Conservation (phyloP, 2,888 invertebrate species). For the Eurytoma californica region DNA sequence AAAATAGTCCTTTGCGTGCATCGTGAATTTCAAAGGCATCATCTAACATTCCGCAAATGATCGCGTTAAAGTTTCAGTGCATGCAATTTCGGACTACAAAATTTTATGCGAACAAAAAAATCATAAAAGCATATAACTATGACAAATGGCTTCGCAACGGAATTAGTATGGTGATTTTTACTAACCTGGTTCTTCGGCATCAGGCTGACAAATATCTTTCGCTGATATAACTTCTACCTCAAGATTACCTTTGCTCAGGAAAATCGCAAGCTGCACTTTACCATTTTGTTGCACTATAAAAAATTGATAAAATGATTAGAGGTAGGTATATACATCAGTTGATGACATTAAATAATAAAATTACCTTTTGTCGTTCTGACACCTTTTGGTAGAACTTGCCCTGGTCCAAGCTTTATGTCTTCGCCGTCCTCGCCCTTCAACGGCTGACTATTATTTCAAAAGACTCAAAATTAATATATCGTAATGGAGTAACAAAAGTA, state of each 20-base stretch:
- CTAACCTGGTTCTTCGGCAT: slow-evolving; percentile 82
- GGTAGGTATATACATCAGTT: background rate
- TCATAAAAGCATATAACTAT: background rate
- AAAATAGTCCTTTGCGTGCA: background rate
- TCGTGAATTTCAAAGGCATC: slow-evolving; percentile 5
- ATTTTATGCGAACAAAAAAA: background rate
- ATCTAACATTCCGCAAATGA: background rate
- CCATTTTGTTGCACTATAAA: slow-evolving; percentile 77
- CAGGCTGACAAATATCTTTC: slow-evolving; percentile 81
- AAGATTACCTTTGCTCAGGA: slow-evolving; percentile 93
- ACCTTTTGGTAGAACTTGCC: slow-evolving; percentile 87
- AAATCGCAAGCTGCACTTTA: slow-evolving; percentile 90
- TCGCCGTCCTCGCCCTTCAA: slow-evolving; percentile 68
- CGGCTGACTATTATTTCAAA: slow-evolving; percentile 23
- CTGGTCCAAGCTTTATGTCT: slow-evolving; percentile 83
- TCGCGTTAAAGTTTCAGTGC: background rate
- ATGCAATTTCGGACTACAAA: background rate
- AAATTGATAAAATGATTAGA: background rate
- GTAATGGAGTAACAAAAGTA: background rate
- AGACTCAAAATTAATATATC: background rate
- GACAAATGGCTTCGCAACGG: background rate
- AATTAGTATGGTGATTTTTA: background rate
- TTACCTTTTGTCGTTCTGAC: slow-evolving; percentile 77
- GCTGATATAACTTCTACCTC: slow-evolving; percentile 91
- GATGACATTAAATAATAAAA: background rate